Evolutionary conservation across 2,113 vertebrate genomes (phyloP).

Genomic region (Trematocara stigmaticum): DNA sequence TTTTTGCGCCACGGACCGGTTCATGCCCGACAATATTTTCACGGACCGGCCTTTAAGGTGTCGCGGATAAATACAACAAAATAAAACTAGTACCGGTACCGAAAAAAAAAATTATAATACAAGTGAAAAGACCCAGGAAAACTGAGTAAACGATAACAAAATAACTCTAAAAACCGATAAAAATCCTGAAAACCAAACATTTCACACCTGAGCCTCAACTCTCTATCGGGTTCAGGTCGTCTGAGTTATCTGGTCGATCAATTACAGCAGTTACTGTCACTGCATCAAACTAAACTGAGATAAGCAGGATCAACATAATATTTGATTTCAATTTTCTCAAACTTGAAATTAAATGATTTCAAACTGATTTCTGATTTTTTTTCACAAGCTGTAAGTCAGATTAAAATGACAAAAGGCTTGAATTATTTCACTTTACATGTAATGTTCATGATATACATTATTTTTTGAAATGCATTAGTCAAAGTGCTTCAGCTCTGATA

Average conservation of each 20-base stretch:
- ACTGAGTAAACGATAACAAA: no score
- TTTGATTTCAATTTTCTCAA: neutral
- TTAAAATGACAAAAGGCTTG: neutral
- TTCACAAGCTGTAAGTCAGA: neutral
- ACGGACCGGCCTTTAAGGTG: no score
- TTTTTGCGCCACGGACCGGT: no score
- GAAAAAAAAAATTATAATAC: no score
- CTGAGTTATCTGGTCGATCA: neutral
- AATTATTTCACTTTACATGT: neutral
- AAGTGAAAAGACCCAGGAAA: no score
- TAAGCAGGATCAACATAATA: neutral
- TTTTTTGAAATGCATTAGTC: fast-evolving
- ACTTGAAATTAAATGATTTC: neutral
- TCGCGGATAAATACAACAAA: no score
- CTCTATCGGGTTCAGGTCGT: fast-evolving
- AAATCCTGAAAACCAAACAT: no score
- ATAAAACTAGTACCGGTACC: no score
- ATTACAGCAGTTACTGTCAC: neutral
- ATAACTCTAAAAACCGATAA: no score
- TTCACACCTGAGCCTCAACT: no score
- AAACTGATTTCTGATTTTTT: neutral
- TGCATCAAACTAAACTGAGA: neutral
- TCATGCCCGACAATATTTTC: no score
- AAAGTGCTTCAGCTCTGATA: neutral
- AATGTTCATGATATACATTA: fast-evolving